A percentile compares a stretch with the other conserved stretches of the same genome.
These are phyloP conservation scores for Phalacrocorax pelagicus DNA, from an alignment of 2,113 vertebrate species.

Conservation along the genomic window DNA sequence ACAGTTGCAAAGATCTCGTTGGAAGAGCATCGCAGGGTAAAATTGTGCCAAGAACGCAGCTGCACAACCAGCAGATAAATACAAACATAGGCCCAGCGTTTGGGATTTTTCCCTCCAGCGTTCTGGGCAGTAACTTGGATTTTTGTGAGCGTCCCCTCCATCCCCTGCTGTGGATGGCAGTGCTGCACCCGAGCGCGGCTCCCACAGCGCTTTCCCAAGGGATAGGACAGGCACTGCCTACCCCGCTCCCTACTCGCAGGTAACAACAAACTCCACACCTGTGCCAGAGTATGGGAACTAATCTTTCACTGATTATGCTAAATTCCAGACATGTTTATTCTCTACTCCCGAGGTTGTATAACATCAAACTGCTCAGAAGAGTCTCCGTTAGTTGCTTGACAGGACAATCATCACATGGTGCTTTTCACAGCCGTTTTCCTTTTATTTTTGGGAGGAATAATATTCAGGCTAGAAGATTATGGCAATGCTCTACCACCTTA, in stretches of 20 bases:
- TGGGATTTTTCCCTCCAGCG: rapidly evolving
- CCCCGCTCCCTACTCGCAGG: background rate
- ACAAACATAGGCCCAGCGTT: rapidly evolving
- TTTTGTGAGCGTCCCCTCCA: background rate
- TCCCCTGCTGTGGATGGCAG: background rate
- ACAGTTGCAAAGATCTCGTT: background rate
- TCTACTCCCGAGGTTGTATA: background rate
- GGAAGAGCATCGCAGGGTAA: background rate
- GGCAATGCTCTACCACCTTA: background rate
- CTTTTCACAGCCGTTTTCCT: background rate
- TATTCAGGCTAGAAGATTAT: background rate
- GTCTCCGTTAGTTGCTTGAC: background rate
- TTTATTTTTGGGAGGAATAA: background rate
- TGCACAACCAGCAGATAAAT: background rate
- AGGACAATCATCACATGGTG: background rate
- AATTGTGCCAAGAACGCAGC: background rate
- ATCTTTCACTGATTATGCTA: background rate
- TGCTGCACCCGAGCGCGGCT: background rate
- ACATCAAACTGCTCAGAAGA: background rate
- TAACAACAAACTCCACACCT: background rate
- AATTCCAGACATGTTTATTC: background rate
- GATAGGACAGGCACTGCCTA: too few species aligned
- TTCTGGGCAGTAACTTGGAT: background rate
- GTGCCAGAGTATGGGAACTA: background rate
- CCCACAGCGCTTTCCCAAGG: background rate